A percentile compares a stretch with the other conserved stretches of the same genome.
Conservation (phyloP, 2,888 invertebrate genomes). For the Xanthostigma xanthostigma region DNA sequence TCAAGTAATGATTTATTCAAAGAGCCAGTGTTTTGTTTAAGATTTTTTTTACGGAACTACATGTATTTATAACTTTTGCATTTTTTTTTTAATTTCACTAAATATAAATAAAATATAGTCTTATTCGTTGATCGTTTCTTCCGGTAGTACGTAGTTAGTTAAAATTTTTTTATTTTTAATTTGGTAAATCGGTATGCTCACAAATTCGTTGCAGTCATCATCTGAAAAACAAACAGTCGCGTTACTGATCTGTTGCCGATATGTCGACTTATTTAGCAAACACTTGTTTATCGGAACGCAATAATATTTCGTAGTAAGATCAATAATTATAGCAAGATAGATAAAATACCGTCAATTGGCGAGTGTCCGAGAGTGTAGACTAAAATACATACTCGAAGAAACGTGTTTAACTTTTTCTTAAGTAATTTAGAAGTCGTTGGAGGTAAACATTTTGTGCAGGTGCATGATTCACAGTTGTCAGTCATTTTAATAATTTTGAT, state of each 20-base stretch:
- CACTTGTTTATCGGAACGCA: too few species aligned
- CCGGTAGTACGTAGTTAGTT: too few species aligned
- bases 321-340: background rate
- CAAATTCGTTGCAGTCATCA: background rate
- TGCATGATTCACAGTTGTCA: background rate
- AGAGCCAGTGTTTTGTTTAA: too few species aligned
- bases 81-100: too few species aligned
- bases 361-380: conserved; percentile 2
- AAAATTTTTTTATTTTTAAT: background rate
- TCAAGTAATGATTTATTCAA: too few species aligned
- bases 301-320: too few species aligned
- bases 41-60: too few species aligned
- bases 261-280: too few species aligned
- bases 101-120: too few species aligned
- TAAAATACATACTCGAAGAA: background rate
- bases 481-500: too few species aligned
- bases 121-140: too few species aligned
- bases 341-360: background rate
- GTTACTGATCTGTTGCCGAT: background rate
- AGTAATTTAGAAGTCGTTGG: background rate
- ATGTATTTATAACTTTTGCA: too few species aligned
- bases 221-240: background rate
- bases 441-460: background rate
- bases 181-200: background rate
- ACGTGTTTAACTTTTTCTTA: conserved; percentile 2